phyloP scores from a whole-genome alignment of 1,140 invertebrate genomes.

The Brachystomella parvula region DNA sequence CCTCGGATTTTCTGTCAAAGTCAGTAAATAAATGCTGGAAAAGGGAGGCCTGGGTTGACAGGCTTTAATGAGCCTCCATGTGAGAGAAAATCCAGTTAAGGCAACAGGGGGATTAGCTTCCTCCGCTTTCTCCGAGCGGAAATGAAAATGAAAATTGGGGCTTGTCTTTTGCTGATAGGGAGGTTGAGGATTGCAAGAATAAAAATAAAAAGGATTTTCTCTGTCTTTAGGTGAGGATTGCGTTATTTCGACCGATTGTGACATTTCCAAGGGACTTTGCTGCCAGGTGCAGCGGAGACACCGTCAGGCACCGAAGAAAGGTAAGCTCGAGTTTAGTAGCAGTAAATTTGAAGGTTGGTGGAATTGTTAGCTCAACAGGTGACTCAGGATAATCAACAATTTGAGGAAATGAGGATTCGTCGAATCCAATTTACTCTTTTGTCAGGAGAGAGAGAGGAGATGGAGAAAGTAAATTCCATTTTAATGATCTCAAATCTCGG shows the following conservation, averaged over 20 bases:
- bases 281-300: conserved; percentile 79
- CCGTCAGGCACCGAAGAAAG: conserved; percentile 69
- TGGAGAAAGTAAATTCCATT: too few relatives aligned
- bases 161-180: conserved; percentile 2
- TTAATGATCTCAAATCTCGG: too few relatives aligned
- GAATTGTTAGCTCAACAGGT: not conserved
- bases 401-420: too few relatives aligned
- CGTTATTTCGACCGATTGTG: conserved; percentile 71
- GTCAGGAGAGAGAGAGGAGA: not conserved
- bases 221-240: conserved; percentile 63
- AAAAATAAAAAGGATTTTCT: not conserved
- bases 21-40: too few relatives aligned
- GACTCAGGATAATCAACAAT: too few relatives aligned
- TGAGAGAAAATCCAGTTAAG: conserved; percentile 9
- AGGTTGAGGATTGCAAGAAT: conserved; percentile 1
- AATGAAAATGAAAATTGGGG: not conserved
- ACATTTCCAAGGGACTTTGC: conserved; percentile 72
- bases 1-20: too few relatives aligned
- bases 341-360: not conserved
- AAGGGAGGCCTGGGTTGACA: too few relatives aligned
- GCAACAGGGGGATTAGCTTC: not conserved
- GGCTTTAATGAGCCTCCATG: conserved; percentile 6
- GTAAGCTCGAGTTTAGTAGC: conserved; percentile 49
- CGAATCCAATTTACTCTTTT: not conserved
- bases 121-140: not conserved